Base-by-base conservation (phyloP, 1,140 invertebrate species). In the Drosophila erecta region DNA sequence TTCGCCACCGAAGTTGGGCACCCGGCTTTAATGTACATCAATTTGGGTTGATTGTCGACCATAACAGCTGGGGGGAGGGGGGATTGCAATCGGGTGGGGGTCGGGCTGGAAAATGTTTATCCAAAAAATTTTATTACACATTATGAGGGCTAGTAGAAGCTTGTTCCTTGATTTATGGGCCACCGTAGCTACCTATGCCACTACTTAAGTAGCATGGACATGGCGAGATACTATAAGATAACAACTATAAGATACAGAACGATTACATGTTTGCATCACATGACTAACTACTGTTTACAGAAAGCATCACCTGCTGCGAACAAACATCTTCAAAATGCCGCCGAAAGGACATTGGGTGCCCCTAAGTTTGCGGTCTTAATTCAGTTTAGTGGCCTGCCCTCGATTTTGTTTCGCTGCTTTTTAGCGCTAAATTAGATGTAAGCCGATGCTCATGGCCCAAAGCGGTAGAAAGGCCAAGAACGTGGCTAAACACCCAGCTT, bases 361-460 rank as follows among this genome's bases (percentile, higher is more conserved):
- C 81, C 85, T 85, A 85, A 78, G 77, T 85, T 77, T 85, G 81
- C 53, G 81, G 60, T 66, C 73, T 64, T 85, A 74, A 85, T 80
- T 85, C 77, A 58, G 69, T 79, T 84, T 76, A 73, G 57, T 69
- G 76, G 62, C 46, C 69, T 73, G 53, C 38, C 60, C 62, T 59
- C 64, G 58, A 78, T 70, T 83, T 71, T 62, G 44, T 57, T 67
- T 46, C 40, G 57, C 56, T 35, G 59, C 60, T 62, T n/a, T n/a
- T n/a, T n/a, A n/a, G 70, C 46, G 41, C 59, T 58, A 76, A 76
- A 76, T 66, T 75, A 75, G 74, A 50, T 44, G 49, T 58, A 58
- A 72, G 50, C 61, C 58, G 44, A 56, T 50, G 46, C 33, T 30
- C 38, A 40, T 15, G 17, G 33, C 73, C 55, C 58, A 65, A 11